Conservation (phyloP, 1,140 invertebrate species). For the Drosophila obscura region DNA sequence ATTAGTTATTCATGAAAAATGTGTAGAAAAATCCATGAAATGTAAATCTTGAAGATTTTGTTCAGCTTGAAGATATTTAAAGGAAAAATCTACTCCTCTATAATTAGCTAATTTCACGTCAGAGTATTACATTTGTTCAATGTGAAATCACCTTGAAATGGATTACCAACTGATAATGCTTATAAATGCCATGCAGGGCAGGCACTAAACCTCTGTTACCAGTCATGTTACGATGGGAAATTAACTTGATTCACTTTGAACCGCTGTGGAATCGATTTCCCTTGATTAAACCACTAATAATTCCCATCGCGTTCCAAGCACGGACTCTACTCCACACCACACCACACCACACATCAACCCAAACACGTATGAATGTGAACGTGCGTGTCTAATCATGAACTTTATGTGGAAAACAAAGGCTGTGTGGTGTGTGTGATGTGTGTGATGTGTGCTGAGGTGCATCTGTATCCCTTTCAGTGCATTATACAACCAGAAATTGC, state of each 20-base stretch:
- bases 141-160: not conserved
- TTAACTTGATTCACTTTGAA: not conserved
- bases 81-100: not conserved
- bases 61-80: too few species aligned
- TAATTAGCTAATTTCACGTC: not conserved
- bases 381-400: slow-evolving; percentile 47
- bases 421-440: not conserved
- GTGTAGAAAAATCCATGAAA: too few species aligned
- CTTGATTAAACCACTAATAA: slow-evolving; percentile 29
- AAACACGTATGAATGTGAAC: slow-evolving; percentile 16
- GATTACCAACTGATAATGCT: slow-evolving; percentile 24
- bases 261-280: slow-evolving; percentile 5
- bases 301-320: slow-evolving; percentile 4
- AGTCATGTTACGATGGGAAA: too few species aligned
- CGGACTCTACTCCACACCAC: slow-evolving; percentile 10
- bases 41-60: too few species aligned
- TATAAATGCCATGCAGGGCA: too few species aligned
- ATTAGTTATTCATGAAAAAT: too few species aligned
- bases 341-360: slow-evolving; percentile 31
- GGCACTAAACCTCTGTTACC: too few species aligned
- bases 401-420: slow-evolving; percentile 19
- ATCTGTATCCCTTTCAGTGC: slow-evolving; percentile 16
- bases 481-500: slow-evolving; percentile 32
- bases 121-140: not conserved
- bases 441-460: too few species aligned